Evolutionary conservation across 2,113 vertebrate species (phyloP).

Genomic region (Nibea coibor): DNA sequence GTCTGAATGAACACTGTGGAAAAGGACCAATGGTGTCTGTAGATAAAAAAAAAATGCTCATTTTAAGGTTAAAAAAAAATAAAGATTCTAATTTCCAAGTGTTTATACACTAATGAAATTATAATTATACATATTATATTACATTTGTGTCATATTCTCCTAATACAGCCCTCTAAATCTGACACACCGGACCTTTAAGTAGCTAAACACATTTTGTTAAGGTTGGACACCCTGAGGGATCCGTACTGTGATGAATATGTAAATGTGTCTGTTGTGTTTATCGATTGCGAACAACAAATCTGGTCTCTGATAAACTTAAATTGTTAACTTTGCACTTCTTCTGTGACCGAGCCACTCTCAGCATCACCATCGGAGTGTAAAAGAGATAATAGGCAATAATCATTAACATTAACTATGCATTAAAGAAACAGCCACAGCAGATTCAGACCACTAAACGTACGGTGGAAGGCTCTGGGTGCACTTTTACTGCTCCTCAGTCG

Average conservation of each 20-base stretch:
- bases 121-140: too few species aligned
- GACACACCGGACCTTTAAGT: background rate
- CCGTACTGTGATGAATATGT: constrained; percentile 35
- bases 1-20: too few species aligned
- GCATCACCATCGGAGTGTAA: background rate
- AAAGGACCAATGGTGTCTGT: too few species aligned
- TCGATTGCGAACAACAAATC: constrained; percentile 16
- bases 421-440: constrained; percentile 5
- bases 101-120: too few species aligned
- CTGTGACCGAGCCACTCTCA: background rate
- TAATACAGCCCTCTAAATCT: too few species aligned
- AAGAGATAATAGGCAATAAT: constrained; percentile 2
- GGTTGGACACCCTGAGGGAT: constrained; percentile 16
- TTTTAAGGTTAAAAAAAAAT: too few species aligned
- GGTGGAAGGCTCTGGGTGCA: background rate
- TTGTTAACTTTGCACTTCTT: background rate
- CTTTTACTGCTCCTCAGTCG: constrained; percentile 19
- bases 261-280: constrained; percentile 51
- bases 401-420: constrained; percentile 22
- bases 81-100: too few species aligned
- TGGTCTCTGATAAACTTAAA: constrained; percentile 12
- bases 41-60: too few species aligned
- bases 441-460: background rate
- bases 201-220: background rate
- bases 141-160: too few species aligned